Evolutionary conservation across 2,113 vertebrate species (phyloP).

Genomic region (Leptodactylus fuscus): DNA sequence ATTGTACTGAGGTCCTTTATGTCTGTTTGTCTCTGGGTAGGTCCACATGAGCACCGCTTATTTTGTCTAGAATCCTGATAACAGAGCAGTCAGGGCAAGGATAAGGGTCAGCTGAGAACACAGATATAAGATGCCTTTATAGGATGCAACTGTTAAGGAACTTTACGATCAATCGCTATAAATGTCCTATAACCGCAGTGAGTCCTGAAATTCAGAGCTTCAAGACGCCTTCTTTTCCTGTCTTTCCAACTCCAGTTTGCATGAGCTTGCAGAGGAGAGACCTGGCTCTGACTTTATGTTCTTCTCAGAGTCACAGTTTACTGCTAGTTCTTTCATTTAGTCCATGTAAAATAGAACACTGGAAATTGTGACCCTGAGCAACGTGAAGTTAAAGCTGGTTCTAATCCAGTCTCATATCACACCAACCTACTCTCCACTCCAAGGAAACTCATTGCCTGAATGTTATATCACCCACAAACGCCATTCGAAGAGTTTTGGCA

Average conservation of each 20-base stretch:
- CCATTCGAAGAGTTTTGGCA: neutral
- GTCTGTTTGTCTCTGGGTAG: neutral
- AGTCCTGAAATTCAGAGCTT: neutral
- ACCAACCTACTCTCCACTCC: neutral
- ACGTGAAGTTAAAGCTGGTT: neutral
- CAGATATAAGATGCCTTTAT: neutral
- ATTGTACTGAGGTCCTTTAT: neutral
- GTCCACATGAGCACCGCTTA: neutral
- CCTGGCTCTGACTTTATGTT: slow-evolving; percentile 31
- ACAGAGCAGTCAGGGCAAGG: neutral
- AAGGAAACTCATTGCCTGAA: slow-evolving; percentile 13
- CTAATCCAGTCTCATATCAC: slow-evolving; percentile 4
- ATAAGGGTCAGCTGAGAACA: neutral
- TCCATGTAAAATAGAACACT: neutral
- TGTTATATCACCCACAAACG: neutral
- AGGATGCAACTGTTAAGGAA: neutral
- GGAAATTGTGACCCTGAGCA: neutral
- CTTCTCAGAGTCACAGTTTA: neutral
- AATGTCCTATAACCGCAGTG: neutral
- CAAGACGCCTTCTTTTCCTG: slow-evolving; percentile 34
- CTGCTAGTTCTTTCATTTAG: neutral
- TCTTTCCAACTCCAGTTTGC: slow-evolving; percentile 38
- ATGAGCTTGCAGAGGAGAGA: slow-evolving; percentile 40
- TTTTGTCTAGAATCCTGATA: neutral
- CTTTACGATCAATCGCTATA: no score